Percentiles rank a stretch among this genome's conserved stretches.
Conservation (phyloP, 2,888 invertebrate species). For the Scaptomyza tumidula region DNA sequence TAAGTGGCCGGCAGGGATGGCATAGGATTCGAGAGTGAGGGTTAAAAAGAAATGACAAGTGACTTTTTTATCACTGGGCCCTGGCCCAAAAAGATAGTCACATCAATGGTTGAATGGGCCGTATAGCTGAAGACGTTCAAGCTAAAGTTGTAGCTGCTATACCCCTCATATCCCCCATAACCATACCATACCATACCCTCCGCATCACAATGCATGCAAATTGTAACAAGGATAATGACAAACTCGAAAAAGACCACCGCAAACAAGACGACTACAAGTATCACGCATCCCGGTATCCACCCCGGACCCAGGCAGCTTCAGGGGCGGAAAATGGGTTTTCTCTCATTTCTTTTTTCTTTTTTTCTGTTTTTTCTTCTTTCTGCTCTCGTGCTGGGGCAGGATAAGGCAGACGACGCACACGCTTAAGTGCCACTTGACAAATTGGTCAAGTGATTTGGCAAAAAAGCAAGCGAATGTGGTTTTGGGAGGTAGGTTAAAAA, state of each 20-base stretch:
- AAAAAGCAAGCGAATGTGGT: conserved; percentile 54
- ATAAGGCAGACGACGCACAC: conserved; percentile 57
- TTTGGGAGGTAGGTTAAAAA: conserved; percentile 14
- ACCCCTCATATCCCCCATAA: conserved; percentile 3
- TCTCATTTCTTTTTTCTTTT: neutral
- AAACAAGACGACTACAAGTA: conserved; percentile 59
- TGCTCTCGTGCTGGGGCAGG: neutral
- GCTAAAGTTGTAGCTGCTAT: conserved; percentile 5
- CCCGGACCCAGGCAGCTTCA: conserved; percentile 24
- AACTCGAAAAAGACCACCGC: conserved; percentile 74
- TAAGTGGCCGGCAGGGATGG: conserved; percentile 51
- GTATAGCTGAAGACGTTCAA: conserved; percentile 36
- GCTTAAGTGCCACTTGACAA: conserved; percentile 82
- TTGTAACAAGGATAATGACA: conserved; percentile 76
- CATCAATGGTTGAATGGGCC: conserved; percentile 59
- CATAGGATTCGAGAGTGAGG: conserved; percentile 15
- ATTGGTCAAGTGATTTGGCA: conserved; percentile 84
- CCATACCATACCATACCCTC: conserved; percentile 1
- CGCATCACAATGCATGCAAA: conserved; percentile 71
- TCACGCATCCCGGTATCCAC: conserved; percentile 55
- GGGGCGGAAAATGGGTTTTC: conserved; percentile 5
- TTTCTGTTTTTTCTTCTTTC: neutral
- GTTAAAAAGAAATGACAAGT: conserved; percentile 69
- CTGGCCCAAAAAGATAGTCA: conserved; percentile 48
- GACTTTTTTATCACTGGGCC: conserved; percentile 70